Base-by-base conservation (phyloP, 2,113 vertebrate species). In the Bungarus multicinctus region DNA sequence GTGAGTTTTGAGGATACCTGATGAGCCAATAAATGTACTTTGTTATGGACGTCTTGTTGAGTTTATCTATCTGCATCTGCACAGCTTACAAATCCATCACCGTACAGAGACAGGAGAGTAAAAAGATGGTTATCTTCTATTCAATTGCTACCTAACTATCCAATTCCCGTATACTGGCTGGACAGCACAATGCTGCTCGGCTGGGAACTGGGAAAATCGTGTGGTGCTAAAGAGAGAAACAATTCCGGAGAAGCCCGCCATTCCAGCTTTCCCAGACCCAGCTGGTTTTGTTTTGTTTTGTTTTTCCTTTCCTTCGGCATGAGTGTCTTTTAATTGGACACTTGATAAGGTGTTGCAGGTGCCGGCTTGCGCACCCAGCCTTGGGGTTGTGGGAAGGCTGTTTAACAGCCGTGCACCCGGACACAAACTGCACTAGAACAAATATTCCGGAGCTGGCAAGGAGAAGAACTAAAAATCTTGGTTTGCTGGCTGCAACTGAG, bases 251-350 rank as follows among this genome's bases (percentile, higher is more conserved):
- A 0, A n/a, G 81, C 14, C 2, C 45, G 30, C 0, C 0, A 47
- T 45, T 6, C 30, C 0, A 2, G 50, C 16, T 25, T 34, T 0
- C 43, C 50, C 18, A 53, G 8, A 20, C 85, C n/a, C 87, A 8
- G 93, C 91, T 96, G 93, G 45, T n/a, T n/a, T n/a, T n/a, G 8
- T 4, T 81, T 34, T 85, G 1, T 53, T 23, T 58, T 22, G 6
- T 23, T 58, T 8, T 0, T 0, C 6, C 55, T 50, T 9, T 50
- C 39, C 53, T 54, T 11, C 30, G 0, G 57, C n/a, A 27, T 0
- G 60, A 85, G 39, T 69, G 53, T 55, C 25, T 47, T 3, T 50
- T 96, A 95, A 95, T 89, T 94, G 93, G 85, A 90, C 88, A 60
- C 0, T 0, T 0, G 4, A 16, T 18, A 90, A 3, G 0, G 34